These are phyloP conservation scores for Macroglossus sobrinus DNA, from an alignment of 2,113 vertebrate genomes.

Conservation along the genomic window DNA sequence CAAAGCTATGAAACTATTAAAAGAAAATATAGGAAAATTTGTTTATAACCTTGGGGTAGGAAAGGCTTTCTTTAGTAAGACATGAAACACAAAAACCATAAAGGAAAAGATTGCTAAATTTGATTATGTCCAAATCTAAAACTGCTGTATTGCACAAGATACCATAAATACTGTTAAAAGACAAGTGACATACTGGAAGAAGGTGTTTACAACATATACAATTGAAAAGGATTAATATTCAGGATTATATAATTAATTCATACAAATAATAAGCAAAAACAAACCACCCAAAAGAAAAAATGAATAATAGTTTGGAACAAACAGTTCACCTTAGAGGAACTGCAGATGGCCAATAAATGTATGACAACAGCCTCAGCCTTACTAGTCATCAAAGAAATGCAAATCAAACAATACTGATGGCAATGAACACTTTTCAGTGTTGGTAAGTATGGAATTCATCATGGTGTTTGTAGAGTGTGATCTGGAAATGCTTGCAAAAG, in stretches of 20 bases:
- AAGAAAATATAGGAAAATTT: constrained; percentile 69
- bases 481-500: neutral
- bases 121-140: constrained; percentile 64
- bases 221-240: neutral
- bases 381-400: neutral
- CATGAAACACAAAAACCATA: constrained; percentile 62
- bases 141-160: constrained; percentile 38
- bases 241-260: neutral
- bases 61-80: constrained; percentile 68
- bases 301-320: neutral
- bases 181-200: constrained; percentile 24
- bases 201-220: neutral
- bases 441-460: neutral
- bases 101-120: constrained; percentile 62
- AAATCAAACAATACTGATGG: neutral
- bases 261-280: neutral
- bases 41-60: constrained; percentile 68
- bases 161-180: constrained; percentile 28
- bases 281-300: neutral
- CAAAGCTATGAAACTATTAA: constrained; percentile 70
- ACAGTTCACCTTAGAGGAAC: neutral
- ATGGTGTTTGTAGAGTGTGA: neutral
- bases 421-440: neutral
- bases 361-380: neutral
- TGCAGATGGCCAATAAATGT: neutral